Percentiles rank a stretch among this genome's conserved stretches.
Evolutionary conservation across 2,113 vertebrate species (phyloP).

Genomic region (Cinclus mexicanus): DNA sequence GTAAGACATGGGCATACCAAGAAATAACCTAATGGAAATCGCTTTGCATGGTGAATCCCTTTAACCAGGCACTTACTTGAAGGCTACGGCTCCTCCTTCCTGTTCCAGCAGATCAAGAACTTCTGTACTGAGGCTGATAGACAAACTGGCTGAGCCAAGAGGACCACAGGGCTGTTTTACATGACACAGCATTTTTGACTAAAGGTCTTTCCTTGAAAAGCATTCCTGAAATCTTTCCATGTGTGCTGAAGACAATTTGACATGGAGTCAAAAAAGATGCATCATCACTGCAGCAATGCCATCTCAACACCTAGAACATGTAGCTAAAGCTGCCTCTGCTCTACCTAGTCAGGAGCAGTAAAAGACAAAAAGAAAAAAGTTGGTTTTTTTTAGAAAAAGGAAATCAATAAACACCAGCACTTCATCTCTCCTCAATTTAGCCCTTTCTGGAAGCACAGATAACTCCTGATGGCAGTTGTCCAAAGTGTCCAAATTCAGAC

Average conservation of each 20-base stretch:
- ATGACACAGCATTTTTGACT: neutral
- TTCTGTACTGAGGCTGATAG: neutral
- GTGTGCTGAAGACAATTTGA: neutral
- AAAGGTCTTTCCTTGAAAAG: neutral
- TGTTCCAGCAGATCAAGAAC: neutral
- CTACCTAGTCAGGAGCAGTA: neutral
- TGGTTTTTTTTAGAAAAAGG: neutral
- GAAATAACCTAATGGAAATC: neutral
- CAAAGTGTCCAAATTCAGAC: slow-evolving; percentile 58
- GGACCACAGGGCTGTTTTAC: neutral
- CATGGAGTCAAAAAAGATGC: neutral
- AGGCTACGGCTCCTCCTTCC: neutral
- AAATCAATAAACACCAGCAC: slow-evolving; percentile 54
- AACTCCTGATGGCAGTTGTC: slow-evolving; percentile 51
- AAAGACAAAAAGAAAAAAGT: neutral
- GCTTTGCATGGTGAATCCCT: neutral
- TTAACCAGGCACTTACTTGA: neutral
- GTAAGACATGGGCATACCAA: neutral
- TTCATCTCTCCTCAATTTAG: slow-evolving; percentile 65
- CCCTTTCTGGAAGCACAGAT: slow-evolving; percentile 45
- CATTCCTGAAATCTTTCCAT: neutral
- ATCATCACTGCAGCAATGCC: neutral
- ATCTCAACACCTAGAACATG: neutral
- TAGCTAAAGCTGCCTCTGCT: neutral
- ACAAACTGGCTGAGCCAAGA: neutral